Percentiles rank a stretch among this genome's conserved stretches.
Conservation (phyloP, 2,888 invertebrate genomes). For the Polylopha cassiicola region DNA sequence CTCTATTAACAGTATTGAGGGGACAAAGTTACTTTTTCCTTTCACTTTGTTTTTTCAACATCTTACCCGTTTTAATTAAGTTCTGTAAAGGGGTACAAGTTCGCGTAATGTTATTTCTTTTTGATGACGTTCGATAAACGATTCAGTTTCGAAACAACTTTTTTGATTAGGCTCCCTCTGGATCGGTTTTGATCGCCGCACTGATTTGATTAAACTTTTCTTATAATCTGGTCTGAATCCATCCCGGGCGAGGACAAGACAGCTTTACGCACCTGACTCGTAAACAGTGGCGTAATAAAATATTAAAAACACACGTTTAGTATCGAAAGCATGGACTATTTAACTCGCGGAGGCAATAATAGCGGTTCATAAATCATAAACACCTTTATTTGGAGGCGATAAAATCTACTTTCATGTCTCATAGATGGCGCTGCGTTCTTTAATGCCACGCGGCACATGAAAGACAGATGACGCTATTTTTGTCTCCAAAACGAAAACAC, state of each 20-base stretch:
- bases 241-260: not conserved
- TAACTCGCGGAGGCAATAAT: slow-evolving; percentile 56
- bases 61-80: slow-evolving; percentile 62
- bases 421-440: slow-evolving; percentile 69
- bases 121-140: slow-evolving; percentile 73
- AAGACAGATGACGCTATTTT: slow-evolving; percentile 75
- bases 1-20: slow-evolving; percentile 37
- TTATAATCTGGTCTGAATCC: not conserved
- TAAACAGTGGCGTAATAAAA: not conserved
- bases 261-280: not conserved
- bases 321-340: slow-evolving; percentile 39
- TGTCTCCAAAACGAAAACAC: slow-evolving; percentile 73
- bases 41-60: slow-evolving; percentile 32
- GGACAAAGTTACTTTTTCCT: slow-evolving; percentile 32
- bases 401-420: slow-evolving; percentile 63
- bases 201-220: slow-evolving; percentile 19
- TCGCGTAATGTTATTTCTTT: slow-evolving; percentile 62
- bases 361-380: slow-evolving; percentile 59
- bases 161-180: slow-evolving; percentile 46
- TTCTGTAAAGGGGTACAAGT: slow-evolving; percentile 53
- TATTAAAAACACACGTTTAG: slow-evolving; percentile 16
- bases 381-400: slow-evolving; percentile 58
- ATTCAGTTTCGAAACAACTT: slow-evolving; percentile 52
- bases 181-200: slow-evolving; percentile 48
- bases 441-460: slow-evolving; percentile 71